Evolutionary conservation across 2,888 invertebrate species (phyloP).

Genomic region (Cylindroiulus punctatus): DNA sequence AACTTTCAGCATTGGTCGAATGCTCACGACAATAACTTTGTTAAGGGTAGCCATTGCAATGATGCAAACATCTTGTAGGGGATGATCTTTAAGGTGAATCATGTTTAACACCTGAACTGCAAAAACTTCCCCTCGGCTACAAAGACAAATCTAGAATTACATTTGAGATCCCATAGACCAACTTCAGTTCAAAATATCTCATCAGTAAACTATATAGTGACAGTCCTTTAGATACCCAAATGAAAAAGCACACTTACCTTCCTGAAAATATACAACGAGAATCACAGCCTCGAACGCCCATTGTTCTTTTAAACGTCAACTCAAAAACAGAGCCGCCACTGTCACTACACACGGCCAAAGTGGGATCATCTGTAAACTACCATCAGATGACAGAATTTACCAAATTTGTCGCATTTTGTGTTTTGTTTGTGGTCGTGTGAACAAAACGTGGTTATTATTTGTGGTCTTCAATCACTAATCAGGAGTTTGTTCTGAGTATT

Average conservation of each 20-base stretch:
- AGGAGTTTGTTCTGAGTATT: background rate
- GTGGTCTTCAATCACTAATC: background rate
- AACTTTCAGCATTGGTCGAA: constrained; percentile 80
- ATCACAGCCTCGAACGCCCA: constrained; percentile 88
- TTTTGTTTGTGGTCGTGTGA: no score
- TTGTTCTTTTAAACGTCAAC: constrained; percentile 84
- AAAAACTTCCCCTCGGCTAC: constrained; percentile 91
- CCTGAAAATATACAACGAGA: constrained; percentile 96
- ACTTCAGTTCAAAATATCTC: background rate
- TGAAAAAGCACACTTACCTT: constrained; percentile 62
- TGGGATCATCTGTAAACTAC: constrained; percentile 77
- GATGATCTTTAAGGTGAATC: constrained; percentile 72
- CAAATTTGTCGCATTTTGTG: no score
- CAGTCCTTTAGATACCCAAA: background rate
- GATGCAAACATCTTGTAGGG: constrained; percentile 78
- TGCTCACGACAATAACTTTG: constrained; percentile 84
- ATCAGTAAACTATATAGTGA: no score
- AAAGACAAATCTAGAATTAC: constrained; percentile 54
- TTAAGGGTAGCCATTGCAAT: constrained; percentile 94
- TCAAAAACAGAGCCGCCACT: constrained; percentile 97
- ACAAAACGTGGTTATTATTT: no score
- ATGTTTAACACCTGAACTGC: constrained; percentile 76
- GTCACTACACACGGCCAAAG: constrained; percentile 84
- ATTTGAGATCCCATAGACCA: background rate
- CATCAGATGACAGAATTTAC: constrained; percentile 61